Evolutionary conservation across 2,797 vertebrate genomes (phyloP).

Genomic region (Xenops minutus): DNA sequence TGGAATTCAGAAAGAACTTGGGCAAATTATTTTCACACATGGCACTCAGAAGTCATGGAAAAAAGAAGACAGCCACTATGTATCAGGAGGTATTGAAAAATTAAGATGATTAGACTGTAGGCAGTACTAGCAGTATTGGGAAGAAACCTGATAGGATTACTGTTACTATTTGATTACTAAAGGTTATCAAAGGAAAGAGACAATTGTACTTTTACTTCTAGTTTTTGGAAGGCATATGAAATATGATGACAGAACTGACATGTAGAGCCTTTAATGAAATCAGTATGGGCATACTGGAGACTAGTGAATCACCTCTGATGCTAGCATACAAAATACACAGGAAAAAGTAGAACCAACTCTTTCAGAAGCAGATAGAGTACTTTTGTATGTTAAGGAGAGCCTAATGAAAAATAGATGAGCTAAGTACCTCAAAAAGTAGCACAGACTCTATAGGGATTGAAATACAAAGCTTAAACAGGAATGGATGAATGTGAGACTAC

Average conservation of each 20-base stretch:
- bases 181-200: neutral
- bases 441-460: neutral
- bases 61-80: neutral
- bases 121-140: neutral
- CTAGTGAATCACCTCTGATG: neutral
- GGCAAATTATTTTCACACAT: neutral
- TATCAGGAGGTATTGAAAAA: neutral
- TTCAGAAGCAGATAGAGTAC: neutral
- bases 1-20: neutral
- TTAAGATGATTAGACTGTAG: neutral
- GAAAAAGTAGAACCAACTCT: neutral
- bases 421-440: neutral
- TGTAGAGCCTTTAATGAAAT: neutral
- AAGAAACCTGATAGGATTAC: neutral
- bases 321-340: neutral
- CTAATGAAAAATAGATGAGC: neutral
- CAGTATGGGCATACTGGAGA: neutral
- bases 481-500: neutral
- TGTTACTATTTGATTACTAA: neutral
- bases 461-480: neutral
- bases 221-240: neutral
- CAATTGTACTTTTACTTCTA: neutral
- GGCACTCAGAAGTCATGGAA: neutral
- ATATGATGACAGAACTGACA: rapidly evolving
- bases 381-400: neutral